phyloP scores from a whole-genome alignment of 2,113 vertebrate genomes.

The rabbit (Oryctolagus cuniculus) region mOryCun1.1 NC_091440.1:53868001-53868500 shows the following conservation, averaged over 20 bases:
- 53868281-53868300: background rate
- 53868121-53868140: background rate
- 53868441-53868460: background rate
- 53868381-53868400: background rate
- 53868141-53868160: background rate
- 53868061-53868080: constrained; percentile 47
- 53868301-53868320: background rate
- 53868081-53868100: background rate
- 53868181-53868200: background rate
- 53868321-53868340: background rate
- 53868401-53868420: background rate
- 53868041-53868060: background rate
- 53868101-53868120: background rate
- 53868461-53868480: background rate
- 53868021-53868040: background rate
- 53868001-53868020: background rate
- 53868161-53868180: background rate
- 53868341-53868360: background rate
- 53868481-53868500: background rate
- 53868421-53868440: background rate
- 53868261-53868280: background rate
- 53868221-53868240: background rate
- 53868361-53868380: background rate
- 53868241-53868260: background rate
- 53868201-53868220: background rate